Base-by-base conservation (phyloP, 2,113 vertebrate species). In the Pyxicephalus adspersus region DNA sequence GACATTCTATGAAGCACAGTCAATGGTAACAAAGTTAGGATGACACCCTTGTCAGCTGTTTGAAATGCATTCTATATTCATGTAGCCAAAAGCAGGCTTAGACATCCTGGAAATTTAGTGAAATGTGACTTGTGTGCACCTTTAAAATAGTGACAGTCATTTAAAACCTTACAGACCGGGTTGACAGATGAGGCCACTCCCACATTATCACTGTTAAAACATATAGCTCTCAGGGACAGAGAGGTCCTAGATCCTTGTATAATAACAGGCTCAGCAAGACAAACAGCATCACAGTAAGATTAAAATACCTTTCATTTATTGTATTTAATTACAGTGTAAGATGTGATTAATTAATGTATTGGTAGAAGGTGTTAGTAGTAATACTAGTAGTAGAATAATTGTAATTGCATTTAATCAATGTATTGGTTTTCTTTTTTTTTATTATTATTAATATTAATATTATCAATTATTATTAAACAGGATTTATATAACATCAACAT, bases 271-370 rank as follows among this genome's bases (percentile, higher is more conserved):
- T 76, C 80, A 64, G 78, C 75, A 70, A 83, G 90, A 86, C 86
- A 88, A 74, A 86, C 85, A 86, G 51, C 66, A 76, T 64, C 75
- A 87, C 89, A 90, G 89, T 91, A 91, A 91, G 89, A 84, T 60
- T 84, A 86, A 64, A 38, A 66, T 66, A 5, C n/a, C 50, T 64
- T 72, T 63, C 5, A 13, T 71, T 28, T 16, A 17, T 3, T 64
- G 25, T 9, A 4, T 64, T 17, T 18, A 29, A 19, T 55, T 9
- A 13, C 58, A 61, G 4, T 61, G 11, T 13, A 8, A 45, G 2
- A 9, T 8, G 38, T 15, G 11, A 13, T 45, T 13, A 45, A 45
- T 13, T 13, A 9, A 45, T 38, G 38, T 45, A 45, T 45, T 9
- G 15, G 8, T 45, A 45, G 38, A 13, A 13, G 38, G 15, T 45